Evolutionary conservation across 2,888 invertebrate species (phyloP).

Genomic region (Automeris io): DNA sequence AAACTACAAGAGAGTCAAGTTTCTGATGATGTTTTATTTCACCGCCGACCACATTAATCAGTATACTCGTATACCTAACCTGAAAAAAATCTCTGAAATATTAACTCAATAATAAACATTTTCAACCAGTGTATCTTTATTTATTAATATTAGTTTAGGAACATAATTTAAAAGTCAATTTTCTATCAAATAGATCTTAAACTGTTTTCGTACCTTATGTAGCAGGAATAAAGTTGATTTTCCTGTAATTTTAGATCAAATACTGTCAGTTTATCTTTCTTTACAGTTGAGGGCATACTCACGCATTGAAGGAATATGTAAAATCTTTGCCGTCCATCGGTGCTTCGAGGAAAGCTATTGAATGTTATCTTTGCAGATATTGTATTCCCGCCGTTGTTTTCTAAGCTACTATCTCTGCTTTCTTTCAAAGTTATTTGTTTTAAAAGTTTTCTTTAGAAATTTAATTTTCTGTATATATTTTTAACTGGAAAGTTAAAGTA

Average conservation of each 20-base stretch:
- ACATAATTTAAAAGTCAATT: constrained; percentile 21
- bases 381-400: constrained; percentile 31
- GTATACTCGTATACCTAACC: no score
- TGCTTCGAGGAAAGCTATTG: constrained; percentile 24
- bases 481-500: no score
- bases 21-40: no score
- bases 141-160: constrained; percentile 15
- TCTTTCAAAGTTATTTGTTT: constrained; percentile 5
- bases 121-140: constrained; percentile 7
- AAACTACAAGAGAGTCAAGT: no score
- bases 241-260: constrained; percentile 13
- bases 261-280: constrained; percentile 46
- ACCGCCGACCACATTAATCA: no score
- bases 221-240: constrained; percentile 17
- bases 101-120: neutral
- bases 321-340: constrained; percentile 26
- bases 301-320: constrained; percentile 45
- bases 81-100: no score
- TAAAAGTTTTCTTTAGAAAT: no score
- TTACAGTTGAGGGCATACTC: constrained; percentile 53
- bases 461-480: no score
- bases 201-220: constrained; percentile 14
- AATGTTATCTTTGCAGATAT: constrained; percentile 27
- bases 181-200: neutral
- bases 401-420: constrained; percentile 12